Conservation (phyloP, 2,888 invertebrate species). For the Tipula unca region DNA sequence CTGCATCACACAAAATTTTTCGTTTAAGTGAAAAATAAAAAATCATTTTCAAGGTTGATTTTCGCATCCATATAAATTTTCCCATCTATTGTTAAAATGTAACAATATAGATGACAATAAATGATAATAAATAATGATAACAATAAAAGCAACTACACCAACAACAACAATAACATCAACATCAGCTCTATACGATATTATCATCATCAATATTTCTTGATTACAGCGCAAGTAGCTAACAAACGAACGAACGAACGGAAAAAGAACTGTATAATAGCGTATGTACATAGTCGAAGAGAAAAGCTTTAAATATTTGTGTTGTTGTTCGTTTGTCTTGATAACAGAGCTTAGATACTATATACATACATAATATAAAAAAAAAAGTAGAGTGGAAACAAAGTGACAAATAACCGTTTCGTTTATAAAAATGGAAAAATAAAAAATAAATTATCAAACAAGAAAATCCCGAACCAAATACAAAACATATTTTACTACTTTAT, state of each 20-base stretch:
- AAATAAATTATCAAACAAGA: not conserved
- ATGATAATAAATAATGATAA: not conserved
- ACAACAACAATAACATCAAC: not conserved
- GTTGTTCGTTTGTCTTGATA: not conserved
- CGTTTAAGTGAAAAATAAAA: not conserved
- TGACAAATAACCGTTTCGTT: not conserved
- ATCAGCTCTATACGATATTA: not conserved
- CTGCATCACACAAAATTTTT: not conserved
- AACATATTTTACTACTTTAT: slow-evolving; percentile 8
- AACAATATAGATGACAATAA: not conserved
- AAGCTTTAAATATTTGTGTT: not conserved
- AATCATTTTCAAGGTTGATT: not conserved
- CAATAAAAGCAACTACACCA: not conserved
- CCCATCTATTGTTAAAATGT: not conserved
- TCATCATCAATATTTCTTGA: slow-evolving; percentile 14
- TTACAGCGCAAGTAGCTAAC: not conserved
- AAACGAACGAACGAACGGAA: not conserved
- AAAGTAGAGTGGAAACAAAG: not conserved
- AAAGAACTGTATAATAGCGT: not conserved
- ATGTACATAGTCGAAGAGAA: not conserved
- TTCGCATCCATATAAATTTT: not conserved
- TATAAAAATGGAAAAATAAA: not conserved
- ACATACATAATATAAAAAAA: not conserved
- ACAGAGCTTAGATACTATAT: slow-evolving; percentile 1
- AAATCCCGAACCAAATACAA: not conserved